Evolutionary conservation across 2,113 vertebrate genomes (phyloP), one percentile per base, ranked within the genome.

Genomic region (Nyctibius bracteatus): DNA sequence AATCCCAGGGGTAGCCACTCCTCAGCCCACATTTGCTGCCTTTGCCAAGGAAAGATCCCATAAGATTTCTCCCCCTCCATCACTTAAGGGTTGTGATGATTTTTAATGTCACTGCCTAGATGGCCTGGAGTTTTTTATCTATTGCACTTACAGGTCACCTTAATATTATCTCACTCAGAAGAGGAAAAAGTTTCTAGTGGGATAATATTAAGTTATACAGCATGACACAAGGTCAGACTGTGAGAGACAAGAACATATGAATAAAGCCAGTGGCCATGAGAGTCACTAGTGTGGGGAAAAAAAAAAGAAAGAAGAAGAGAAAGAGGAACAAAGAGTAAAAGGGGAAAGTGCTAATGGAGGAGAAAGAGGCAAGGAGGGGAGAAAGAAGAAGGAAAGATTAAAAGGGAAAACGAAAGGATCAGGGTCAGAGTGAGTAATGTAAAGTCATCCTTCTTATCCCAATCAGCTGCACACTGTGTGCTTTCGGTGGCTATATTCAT

Each of bases 161-260:
- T 97, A 97, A 97, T 97, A 97, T 97, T 95, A 94, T 97, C 94
- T 96, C 94, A 94, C 84, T 88, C 90, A 92, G 94, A 96, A 63
- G 93, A 77, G 81, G 80, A 94, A 96, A 96, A 97, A 96, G 95
- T 96, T 97, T 96, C 92, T 94, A 93, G 96, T 4, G 90, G 97
- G 93, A 94, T 97, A 96, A 97, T 97, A 97, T 97, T 97, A 97
- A 97, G 97, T 97, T 97, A 97, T 97, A 97, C 94, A 94, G 94
- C 82, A 97, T 95, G 95, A 96, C 96, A 97, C 94, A 97, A 97
- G 97, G 97, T 97, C 97, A 97, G 88, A 90, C 78, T 96, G 87
- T 92, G 95, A 96, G 95, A 97, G 96, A 97, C 97, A 96, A 94
- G 96, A 97, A 97, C 96, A 97, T 97, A 97, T 97, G 97, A 97